A percentile compares a stretch with the other conserved stretches of the same genome.
Evolutionary conservation across 2,113 vertebrate genomes (phyloP).

Genomic region (Coptodon bakossiorum): DNA sequence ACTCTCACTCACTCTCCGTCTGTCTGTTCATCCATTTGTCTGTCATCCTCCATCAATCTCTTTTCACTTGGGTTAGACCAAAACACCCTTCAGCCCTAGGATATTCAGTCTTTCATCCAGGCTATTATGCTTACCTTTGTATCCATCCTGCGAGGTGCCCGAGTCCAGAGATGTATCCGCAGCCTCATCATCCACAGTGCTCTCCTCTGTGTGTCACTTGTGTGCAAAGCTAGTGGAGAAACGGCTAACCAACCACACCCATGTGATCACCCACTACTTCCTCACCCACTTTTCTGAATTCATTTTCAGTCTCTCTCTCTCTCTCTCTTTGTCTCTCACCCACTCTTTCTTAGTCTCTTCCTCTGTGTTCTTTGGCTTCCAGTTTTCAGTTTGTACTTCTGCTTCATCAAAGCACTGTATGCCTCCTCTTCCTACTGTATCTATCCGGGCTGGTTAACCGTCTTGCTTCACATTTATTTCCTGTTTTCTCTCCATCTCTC

Average conservation of each 20-base stretch:
- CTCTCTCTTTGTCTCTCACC: background rate
- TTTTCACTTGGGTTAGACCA: background rate
- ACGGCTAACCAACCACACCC: constrained; percentile 42
- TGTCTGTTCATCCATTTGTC: constrained; percentile 52
- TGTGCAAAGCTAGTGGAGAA: background rate
- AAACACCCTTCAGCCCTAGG: constrained; percentile 13
- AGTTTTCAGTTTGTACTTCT: background rate
- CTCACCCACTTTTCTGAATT: constrained; percentile 21
- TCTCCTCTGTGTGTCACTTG: background rate
- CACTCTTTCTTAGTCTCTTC: constrained; percentile 13
- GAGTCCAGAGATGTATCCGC: constrained; percentile 1
- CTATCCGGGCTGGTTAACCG: background rate
- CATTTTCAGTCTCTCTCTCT: background rate
- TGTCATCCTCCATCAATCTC: constrained; percentile 58
- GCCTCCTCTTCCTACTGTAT: background rate
- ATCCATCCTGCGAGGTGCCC: constrained; percentile 39
- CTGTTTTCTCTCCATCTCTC: background rate
- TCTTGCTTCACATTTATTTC: background rate
- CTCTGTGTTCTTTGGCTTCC: background rate
- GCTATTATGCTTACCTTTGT: constrained; percentile 54
- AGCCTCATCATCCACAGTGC: background rate
- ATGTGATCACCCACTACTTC: constrained; percentile 40
- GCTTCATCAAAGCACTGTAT: background rate
- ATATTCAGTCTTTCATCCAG: constrained; percentile 35
- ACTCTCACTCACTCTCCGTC: constrained; percentile 34